Evolutionary conservation across 2,113 vertebrate species (phyloP), one percentile per base, ranked within the genome.

Genomic region (Thamnophis sirtalis): DNA sequence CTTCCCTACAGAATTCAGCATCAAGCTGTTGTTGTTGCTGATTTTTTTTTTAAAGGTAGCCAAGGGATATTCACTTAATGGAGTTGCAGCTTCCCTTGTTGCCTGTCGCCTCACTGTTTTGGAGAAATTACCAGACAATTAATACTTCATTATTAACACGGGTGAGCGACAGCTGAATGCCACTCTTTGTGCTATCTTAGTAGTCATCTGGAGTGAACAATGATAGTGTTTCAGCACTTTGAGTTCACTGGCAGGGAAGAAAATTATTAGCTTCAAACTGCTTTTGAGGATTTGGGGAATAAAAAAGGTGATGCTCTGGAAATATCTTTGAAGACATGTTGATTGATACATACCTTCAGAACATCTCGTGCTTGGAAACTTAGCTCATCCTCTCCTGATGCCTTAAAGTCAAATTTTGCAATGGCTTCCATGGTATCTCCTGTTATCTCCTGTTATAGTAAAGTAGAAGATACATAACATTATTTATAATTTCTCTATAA

Each of bases 341-440:
- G 4, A 15, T 4, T 73, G 51, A 4, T 2, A 15, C 98, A 93
- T 95, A 99, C 99, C 98, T 99, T 99, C 26, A 99, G 94, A 21
- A 98, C 63, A 43, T 99, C 99, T 4, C 98, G 98, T 91, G 98
- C 98, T n/a, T 96, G 98, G 96, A 99, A 99, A 96, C 98, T 99
- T 94, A 99, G 97, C 92, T 99, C 99, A 0, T 99, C 98, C 22
- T 98, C 98, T 1, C 96, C 97, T 0, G 98, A 98, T 28, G 98
- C 98, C 4, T 11, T 94, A 92, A 99, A 99, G 15, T 99, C 98
- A 63, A 97, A 99, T 93, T 98, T 99, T 94, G 98, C 99, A 0
- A 95, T 93, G 73, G 99, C 99, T 94, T 99, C 99, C 99, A 99
- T 99, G 38, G 5, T 63, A 84, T 26, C 89, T 91, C 58, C 19